Evolutionary conservation across 1,140 invertebrate species (phyloP), one percentile per base, ranked within the genome.

Genomic region (Zaprionus inermis): DNA sequence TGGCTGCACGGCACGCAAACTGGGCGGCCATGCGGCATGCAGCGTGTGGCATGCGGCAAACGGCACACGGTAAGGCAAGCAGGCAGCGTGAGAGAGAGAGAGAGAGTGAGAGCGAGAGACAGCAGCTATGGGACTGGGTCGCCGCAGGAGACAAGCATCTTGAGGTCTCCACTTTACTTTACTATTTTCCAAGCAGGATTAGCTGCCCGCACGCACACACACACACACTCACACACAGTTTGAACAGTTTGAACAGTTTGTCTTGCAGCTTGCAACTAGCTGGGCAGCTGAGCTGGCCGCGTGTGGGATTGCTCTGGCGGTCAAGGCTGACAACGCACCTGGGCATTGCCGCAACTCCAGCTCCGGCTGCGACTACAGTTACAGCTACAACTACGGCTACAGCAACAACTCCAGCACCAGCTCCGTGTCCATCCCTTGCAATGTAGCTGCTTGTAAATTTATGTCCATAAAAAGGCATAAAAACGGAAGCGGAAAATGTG

Each of bases 391-490:
- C n/a, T 57, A 11, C 52, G 30, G 64, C 49, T 44, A 11, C 22
- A 16, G 64, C 49, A 32, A 0, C 22, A 41, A 16, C 34, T 30
- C 11, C 24, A n/a, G n/a, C n/a, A n/a, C n/a, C n/a, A n/a, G n/a
- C n/a, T n/a, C n/a, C 24, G 24, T 28, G 24, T 28, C 16, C 24
- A 44, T 3, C 24, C 56, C 61, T 66, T 20, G 44, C 44, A 22
- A 18, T 10, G 70, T 60, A n/a, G 79, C 79, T 86, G 70, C 84
- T 86, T 88, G 83, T 79, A 86, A 86, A 86, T 86, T 86, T 86
- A 86, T 86, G 83, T 74, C 83, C 83, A 86, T 88, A 86, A 86
- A 86, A 86, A 88, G 81, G 83, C 77, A 88, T 78, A 86, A 86
- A 88, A 84, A 81, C 44, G 75, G 70, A 78, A 79, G 72, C 79